Evolutionary conservation across 2,888 invertebrate species (phyloP).

Genomic region (Punctoribates punctum): DNA sequence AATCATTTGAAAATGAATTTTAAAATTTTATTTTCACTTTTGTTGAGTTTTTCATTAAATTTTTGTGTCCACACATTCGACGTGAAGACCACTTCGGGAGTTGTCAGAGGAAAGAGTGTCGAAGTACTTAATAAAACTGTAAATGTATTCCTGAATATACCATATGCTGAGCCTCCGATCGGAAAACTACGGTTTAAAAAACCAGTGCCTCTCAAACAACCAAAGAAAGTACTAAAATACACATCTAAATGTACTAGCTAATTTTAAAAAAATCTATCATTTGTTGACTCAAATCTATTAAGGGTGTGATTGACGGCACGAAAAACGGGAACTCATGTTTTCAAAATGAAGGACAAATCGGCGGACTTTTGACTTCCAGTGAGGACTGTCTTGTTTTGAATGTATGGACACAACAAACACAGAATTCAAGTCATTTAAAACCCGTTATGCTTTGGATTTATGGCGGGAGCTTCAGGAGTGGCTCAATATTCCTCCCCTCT

Average conservation of each 20-base stretch:
- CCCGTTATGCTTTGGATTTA: slow-evolving; percentile 2
- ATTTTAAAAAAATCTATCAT: background rate
- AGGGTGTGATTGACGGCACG: background rate
- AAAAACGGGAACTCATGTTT: background rate
- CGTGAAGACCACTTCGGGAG: too few species aligned
- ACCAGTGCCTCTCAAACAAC: background rate
- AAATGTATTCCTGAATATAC: background rate
- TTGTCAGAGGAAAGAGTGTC: too few species aligned
- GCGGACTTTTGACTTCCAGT: too few species aligned
- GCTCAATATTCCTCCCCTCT: background rate
- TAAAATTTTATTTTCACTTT: too few species aligned
- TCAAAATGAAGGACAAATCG: background rate
- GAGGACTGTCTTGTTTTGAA: background rate
- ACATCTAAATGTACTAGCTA: background rate
- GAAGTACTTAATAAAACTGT: too few species aligned
- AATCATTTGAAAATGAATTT: too few species aligned
- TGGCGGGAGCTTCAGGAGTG: background rate
- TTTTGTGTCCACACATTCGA: too few species aligned
- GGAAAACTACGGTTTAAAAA: background rate
- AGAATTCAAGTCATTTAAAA: background rate
- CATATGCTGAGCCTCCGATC: background rate
- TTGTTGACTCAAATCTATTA: background rate
- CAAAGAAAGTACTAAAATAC: too few species aligned
- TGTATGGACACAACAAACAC: background rate
- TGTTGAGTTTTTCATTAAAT: too few species aligned